A percentile compares a stretch with the other conserved stretches of the same genome.
These are phyloP conservation scores for Artemisiospiza belli DNA, from an alignment of 2,113 vertebrate genomes.

Conservation along the genomic window DNA sequence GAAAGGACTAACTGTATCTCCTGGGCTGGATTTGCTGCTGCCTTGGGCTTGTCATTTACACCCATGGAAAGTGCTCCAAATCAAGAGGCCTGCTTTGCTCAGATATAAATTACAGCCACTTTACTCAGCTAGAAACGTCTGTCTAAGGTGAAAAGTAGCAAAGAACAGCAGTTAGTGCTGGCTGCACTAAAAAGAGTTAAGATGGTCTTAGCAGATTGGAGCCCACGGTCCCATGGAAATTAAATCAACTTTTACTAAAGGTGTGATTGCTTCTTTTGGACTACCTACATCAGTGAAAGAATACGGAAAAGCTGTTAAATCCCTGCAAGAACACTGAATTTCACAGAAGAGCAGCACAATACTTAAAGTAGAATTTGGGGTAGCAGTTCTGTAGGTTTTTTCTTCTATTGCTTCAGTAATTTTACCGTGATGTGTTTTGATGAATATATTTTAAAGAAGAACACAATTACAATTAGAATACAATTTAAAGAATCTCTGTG, in stretches of 20 bases:
- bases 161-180: constrained; percentile 2
- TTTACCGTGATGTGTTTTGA: constrained; percentile 16
- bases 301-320: neutral
- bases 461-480: neutral
- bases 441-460: neutral
- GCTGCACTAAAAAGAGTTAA: neutral
- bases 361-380: neutral
- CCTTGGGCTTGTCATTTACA: constrained; percentile 26
- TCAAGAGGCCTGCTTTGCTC: neutral
- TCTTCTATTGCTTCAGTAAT: constrained; percentile 6
- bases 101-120: constrained; percentile 20
- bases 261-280: neutral
- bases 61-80: constrained; percentile 9
- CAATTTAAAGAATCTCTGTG: constrained; percentile 11
- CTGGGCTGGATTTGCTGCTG: constrained; percentile 8
- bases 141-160: neutral
- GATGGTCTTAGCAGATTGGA: neutral
- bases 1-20: neutral
- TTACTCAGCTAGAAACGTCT: neutral
- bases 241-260: neutral
- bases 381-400: neutral
- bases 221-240: neutral
- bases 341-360: neutral
- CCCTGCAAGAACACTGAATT: neutral
- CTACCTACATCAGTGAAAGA: neutral